Percentiles rank a stretch among this genome's conserved stretches.
Conservation (phyloP, 92 coral and sea anemone species). For the Epizoanthus illoricatus region DNA sequence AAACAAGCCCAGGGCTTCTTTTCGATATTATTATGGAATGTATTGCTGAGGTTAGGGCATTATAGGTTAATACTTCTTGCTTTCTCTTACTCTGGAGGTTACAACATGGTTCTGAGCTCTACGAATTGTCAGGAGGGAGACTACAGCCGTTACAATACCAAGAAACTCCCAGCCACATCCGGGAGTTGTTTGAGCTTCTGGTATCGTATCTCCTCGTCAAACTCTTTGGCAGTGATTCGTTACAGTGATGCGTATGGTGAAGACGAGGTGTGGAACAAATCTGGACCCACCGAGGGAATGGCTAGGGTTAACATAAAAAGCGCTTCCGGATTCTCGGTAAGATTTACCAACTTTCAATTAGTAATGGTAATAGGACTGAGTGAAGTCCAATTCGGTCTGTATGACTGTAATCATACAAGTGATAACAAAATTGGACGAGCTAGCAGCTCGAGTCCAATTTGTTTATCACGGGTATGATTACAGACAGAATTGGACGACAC, state of each 20-base stretch:
- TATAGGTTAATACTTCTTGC: not conserved
- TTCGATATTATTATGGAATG: not conserved
- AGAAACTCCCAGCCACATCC: not conserved
- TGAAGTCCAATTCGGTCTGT: too few species aligned
- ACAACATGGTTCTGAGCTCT: constrained; percentile 1
- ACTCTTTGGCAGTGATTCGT: not conserved
- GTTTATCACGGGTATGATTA: too few species aligned
- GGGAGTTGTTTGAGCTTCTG: constrained; percentile 11
- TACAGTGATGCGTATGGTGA: not conserved
- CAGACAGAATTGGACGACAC: too few species aligned
- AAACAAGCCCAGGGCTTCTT: not conserved
- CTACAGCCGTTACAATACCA: not conserved
- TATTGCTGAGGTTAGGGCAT: not conserved
- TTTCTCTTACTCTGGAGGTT: not conserved
- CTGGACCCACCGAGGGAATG: not conserved
- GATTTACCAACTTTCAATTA: not conserved
- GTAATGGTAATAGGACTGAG: too few species aligned
- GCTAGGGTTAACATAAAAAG: not conserved
- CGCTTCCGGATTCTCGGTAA: constrained; percentile 11
- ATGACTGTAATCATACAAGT: too few species aligned
- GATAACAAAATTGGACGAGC: too few species aligned
- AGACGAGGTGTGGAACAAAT: constrained; percentile 2
- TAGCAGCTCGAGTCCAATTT: too few species aligned
- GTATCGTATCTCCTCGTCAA: not conserved
- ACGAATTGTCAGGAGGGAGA: not conserved